A percentile compares a stretch with the other conserved stretches of the same genome.
These are phyloP conservation scores for Drosophila punjabiensis DNA, from an alignment of 1,140 invertebrate species.

Conservation along the genomic window DNA sequence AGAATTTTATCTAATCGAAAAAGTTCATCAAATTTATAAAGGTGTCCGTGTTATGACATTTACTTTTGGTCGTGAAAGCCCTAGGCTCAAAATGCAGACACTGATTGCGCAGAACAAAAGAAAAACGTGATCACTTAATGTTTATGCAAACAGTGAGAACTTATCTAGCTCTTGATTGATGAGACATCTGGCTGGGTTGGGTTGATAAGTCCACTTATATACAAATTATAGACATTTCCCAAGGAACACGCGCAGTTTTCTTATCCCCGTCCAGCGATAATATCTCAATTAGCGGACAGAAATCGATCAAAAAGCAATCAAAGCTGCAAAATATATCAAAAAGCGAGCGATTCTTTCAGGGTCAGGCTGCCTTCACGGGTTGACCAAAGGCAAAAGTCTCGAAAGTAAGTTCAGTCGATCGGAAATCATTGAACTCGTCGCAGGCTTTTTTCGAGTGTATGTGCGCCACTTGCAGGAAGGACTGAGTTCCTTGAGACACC, in stretches of 20 bases:
- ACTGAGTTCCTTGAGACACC: slow-evolving; percentile 2
- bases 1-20: slow-evolving; percentile 36
- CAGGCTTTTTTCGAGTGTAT: slow-evolving; percentile 13
- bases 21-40: slow-evolving; percentile 4
- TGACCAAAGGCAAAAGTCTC: slow-evolving; percentile 22
- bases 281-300: slow-evolving; percentile 34
- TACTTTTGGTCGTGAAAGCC: slow-evolving; percentile 12
- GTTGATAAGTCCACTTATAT: slow-evolving; percentile 33
- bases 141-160: slow-evolving; percentile 27
- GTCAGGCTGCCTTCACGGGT: slow-evolving; percentile 20
- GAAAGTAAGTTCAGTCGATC: slow-evolving; percentile 47
- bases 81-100: slow-evolving; percentile 37
- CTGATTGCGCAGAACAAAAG: slow-evolving; percentile 32
- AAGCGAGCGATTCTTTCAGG: slow-evolving; percentile 25
- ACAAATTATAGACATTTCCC: slow-evolving; percentile 35
- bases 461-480: slow-evolving; percentile 15
- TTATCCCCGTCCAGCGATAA: slow-evolving; percentile 23
- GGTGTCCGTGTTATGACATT: slow-evolving; percentile 10
- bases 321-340: slow-evolving; percentile 13
- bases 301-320: slow-evolving; percentile 76
- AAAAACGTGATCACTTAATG: slow-evolving; percentile 56
- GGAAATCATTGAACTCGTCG: slow-evolving; percentile 38
- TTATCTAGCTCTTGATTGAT: slow-evolving; percentile 46
- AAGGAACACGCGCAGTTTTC: slow-evolving; percentile 36
- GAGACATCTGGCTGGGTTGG: slow-evolving; percentile 18